These are phyloP conservation scores for Leptopilina boulardi DNA, from an alignment of 1,140 invertebrate species.

Conservation along the genomic window DNA sequence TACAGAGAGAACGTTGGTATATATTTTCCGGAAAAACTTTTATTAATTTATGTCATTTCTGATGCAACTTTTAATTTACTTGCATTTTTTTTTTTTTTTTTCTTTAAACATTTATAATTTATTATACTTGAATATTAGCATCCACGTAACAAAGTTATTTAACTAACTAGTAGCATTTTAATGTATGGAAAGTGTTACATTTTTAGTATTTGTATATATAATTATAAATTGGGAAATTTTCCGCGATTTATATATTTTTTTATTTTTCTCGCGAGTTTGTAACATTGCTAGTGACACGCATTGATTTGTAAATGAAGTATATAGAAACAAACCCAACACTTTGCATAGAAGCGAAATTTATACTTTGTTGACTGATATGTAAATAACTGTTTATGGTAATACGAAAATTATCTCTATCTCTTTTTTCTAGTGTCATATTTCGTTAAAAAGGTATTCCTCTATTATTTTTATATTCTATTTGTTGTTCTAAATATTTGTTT, in stretches of 20 bases:
- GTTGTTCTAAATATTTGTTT: background rate
- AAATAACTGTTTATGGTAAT: background rate
- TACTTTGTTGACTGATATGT: background rate
- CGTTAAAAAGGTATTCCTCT: background rate
- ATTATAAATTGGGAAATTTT: background rate
- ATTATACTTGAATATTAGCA: slow-evolving; percentile 11
- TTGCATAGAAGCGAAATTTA: background rate
- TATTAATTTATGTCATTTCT: slow-evolving; percentile 23
- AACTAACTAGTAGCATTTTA: background rate
- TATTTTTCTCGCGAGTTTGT: background rate
- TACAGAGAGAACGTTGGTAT: background rate
- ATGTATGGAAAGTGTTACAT: slow-evolving; percentile 15
- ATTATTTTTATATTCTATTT: background rate
- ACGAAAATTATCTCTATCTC: background rate
- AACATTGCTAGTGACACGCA: background rate
- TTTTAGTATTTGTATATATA: slow-evolving; percentile 8
- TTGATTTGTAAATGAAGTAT: background rate
- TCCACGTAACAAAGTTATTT: slow-evolving; percentile 26
- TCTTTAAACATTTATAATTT: background rate
- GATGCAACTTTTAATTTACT: slow-evolving; percentile 22
- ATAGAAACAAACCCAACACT: background rate
- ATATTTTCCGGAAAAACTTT: background rate
- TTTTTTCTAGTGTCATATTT: background rate
- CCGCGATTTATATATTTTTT: background rate
- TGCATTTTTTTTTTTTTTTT: slow-evolving; percentile 11